Base-by-base conservation (phyloP, 2,888 invertebrate species). In the Campoletis raptor region DNA sequence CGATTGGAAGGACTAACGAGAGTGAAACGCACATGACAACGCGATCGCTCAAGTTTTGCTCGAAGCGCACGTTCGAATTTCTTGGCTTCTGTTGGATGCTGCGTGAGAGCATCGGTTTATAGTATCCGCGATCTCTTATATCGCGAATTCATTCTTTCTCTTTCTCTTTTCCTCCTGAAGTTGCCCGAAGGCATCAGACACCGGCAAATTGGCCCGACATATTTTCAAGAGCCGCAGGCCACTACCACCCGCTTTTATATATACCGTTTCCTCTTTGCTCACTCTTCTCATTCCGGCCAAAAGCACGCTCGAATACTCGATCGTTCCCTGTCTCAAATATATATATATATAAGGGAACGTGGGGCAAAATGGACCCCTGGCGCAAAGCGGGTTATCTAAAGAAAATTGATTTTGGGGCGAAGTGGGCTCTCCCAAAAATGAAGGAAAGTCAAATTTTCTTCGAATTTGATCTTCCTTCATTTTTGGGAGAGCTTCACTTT, bases 171-270 rank as follows among this genome's bases (percentile, higher is more conserved):
- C 18, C 54, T 76, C 40, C 37, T 24, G 30, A 40, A 10, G 76
- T 86, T 86, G 91, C 92, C 88, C 90, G 89, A 88, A 88, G 91
- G 92, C 91, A 90, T 88, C 92, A 92, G 92, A 92, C 92, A 92
- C 91, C 92, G 91, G 92, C 92, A 92, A 92, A 92, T 92, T 92
- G 92, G 92, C 83, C 92, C 92, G 90, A 92, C 91, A 92, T 92
- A 92, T 92, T 92, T 87, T 91, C 91, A 89, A 90, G 78, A 72
- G 82, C 85, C 82, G 69, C 69, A 66, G 54, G 61, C 70, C 61
- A 69, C 61, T 52, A 21, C 67, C 79, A 81, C 81, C 82, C 85
- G 76, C 79, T 72, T 87, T 37, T 76, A 57, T 82, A 73, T 82
- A 82, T 69, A 77, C 48, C 77, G 81, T 81, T 78, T 81, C 61